A percentile compares a stretch with the other conserved stretches of the same genome.
These are phyloP conservation scores for Pangasius sanitwongsei DNA, from an alignment of 2,797 vertebrate species.

Conservation along the genomic window DNA sequence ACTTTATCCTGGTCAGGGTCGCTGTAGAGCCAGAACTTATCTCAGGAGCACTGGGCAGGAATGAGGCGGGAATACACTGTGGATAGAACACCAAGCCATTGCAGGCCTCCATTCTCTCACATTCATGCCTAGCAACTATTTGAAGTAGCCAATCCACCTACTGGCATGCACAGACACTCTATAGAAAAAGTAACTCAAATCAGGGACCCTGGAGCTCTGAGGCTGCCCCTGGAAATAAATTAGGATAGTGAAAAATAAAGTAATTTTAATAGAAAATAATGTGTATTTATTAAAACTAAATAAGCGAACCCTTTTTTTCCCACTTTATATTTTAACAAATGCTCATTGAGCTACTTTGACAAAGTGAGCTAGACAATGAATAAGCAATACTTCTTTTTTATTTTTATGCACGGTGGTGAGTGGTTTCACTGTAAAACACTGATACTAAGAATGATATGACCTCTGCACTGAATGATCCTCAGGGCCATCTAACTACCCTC, in stretches of 20 bases:
- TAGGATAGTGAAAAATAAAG: background rate
- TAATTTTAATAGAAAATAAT: background rate
- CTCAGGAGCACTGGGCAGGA: background rate
- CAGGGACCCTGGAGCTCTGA: background rate
- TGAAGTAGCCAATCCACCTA: no score
- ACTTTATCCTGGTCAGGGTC: background rate
- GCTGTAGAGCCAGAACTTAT: background rate
- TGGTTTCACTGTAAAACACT: constrained; percentile 56
- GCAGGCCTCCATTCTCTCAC: background rate
- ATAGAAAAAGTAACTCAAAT: background rate
- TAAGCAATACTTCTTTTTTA: background rate
- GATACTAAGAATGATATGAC: constrained; percentile 30
- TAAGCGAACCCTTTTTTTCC: background rate
- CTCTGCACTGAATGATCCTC: background rate
- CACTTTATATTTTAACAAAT: background rate
- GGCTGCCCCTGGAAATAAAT: background rate
- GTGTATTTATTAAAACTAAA: background rate
- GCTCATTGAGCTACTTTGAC: background rate
- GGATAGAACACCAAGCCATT: background rate
- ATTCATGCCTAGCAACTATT: no score
- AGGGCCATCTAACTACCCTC: constrained; percentile 42
- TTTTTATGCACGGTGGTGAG: background rate
- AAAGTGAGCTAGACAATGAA: background rate
- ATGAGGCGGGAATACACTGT: background rate
- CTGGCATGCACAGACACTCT: background rate